Evolutionary conservation across 2,888 invertebrate genomes (phyloP), one percentile per base, ranked within the genome.

Genomic region (Caenorhabditis panamensis): DNA sequence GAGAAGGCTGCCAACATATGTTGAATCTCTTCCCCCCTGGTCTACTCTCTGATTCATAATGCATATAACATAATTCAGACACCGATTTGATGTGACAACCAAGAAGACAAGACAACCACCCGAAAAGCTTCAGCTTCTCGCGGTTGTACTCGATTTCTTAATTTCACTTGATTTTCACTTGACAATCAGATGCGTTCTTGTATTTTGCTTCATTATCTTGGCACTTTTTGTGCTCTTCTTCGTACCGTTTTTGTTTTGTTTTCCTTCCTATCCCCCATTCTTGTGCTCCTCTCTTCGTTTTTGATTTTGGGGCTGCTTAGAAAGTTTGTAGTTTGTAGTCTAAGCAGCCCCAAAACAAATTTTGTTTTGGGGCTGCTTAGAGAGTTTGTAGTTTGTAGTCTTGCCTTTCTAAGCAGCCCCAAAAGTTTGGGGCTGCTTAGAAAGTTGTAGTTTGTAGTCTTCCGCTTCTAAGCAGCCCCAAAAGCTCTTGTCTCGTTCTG

Each of bases 1-100:
- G 71, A 4, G 31, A 31, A 36, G 76, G 56, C 78, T 78, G 78
- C 78, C 68, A 78, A 71, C 78, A 78, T 78, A 78, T 78, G 78
- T 78, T 78, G 78, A 78, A 78, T 78, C n/a, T n/a, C n/a, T 69
- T 61, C 41, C 59, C 22, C 13, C 11, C 3, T 3, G 13, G 41
- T 36, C 47, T 51, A 5, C 4, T 26, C 26, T 36, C 61, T 76
- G 67, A 67, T 76, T 67, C 76, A 76, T 76, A 68, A 76, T 76
- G 67, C 67, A 68, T 76, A 68, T 76, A 75, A 75, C 73, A 66
- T 61, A 76, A 67, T 76, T 76, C 67, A 58, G 64, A 58, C 76
- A 59, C 28, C 56, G 64, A 77, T 77, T 73, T 73, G 73, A 73
- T 73, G 73, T 73, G 73, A 73, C 73, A 73, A 31, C 31, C 9